These are phyloP conservation scores for Melopsittacus undulatus DNA, from an alignment of 2,797 vertebrate genomes.

Conservation along the genomic window DNA sequence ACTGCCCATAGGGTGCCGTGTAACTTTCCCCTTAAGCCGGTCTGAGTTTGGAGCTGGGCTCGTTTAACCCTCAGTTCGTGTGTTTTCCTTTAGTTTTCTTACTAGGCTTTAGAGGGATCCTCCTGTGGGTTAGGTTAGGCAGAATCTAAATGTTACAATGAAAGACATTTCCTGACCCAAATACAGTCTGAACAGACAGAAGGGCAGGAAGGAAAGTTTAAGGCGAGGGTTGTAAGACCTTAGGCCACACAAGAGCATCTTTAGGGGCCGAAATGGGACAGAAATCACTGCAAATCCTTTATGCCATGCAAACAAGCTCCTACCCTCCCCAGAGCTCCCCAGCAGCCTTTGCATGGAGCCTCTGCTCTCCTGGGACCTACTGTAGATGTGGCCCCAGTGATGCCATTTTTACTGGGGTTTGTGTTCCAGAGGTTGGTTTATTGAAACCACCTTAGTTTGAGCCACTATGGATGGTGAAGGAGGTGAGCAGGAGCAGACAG, in stretches of 20 bases:
- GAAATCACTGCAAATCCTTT: background rate
- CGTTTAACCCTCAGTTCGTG: background rate
- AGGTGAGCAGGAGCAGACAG: background rate
- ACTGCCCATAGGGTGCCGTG: background rate
- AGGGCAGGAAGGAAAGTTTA: background rate
- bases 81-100: background rate
- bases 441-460: background rate
- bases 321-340: background rate
- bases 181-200: background rate
- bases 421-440: background rate
- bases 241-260: accelerated
- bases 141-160: background rate
- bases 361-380: background rate
- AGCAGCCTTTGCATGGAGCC: background rate
- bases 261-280: background rate
- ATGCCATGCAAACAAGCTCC: background rate
- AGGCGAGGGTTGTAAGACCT: background rate
- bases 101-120: background rate
- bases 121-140: background rate
- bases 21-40: background rate
- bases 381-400: background rate
- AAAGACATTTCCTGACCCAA: background rate
- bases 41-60: background rate
- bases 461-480: background rate
- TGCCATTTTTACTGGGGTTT: accelerated